A percentile compares a stretch with the other conserved stretches of the same genome.
These are phyloP conservation scores for Leucoptera coffeella DNA, from an alignment of 2,888 invertebrate genomes.

Conservation along the genomic window DNA sequence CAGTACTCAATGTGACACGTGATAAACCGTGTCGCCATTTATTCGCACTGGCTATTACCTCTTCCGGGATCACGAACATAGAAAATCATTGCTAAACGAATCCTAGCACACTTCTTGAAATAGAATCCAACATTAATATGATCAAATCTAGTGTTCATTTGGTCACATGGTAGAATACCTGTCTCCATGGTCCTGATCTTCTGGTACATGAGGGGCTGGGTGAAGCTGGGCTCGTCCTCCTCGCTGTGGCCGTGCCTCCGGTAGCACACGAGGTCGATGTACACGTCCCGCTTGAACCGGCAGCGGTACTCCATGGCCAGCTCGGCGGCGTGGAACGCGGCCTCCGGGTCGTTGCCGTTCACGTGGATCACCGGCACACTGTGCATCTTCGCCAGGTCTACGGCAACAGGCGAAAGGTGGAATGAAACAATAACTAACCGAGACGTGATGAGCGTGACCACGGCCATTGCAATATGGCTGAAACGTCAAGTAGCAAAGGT, in stretches of 20 bases:
- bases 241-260: constrained; percentile 91
- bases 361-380: constrained; percentile 94
- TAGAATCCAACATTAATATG: no score
- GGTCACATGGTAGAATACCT: no score
- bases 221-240: constrained; percentile 91
- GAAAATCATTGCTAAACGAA: no score
- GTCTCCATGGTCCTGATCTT: constrained; percentile 63
- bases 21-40: no score
- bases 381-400: constrained; percentile 80
- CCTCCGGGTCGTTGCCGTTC: constrained; percentile 90
- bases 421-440: neutral
- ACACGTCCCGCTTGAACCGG: constrained; percentile 79
- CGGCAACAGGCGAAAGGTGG: no score
- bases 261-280: constrained; percentile 77
- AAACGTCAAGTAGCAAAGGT: no score
- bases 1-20: no score
- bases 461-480: no score
- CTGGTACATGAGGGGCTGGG: constrained; percentile 92
- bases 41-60: no score
- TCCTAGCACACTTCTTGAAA: no score
- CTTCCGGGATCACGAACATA: no score
- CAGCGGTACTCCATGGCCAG: constrained; percentile 88
- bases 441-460: neutral
- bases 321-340: constrained; percentile 81
- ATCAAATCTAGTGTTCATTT: no score